These are phyloP conservation scores for Patella depressa DNA, from an alignment of 2,888 invertebrate species.

Conservation along the genomic window DNA sequence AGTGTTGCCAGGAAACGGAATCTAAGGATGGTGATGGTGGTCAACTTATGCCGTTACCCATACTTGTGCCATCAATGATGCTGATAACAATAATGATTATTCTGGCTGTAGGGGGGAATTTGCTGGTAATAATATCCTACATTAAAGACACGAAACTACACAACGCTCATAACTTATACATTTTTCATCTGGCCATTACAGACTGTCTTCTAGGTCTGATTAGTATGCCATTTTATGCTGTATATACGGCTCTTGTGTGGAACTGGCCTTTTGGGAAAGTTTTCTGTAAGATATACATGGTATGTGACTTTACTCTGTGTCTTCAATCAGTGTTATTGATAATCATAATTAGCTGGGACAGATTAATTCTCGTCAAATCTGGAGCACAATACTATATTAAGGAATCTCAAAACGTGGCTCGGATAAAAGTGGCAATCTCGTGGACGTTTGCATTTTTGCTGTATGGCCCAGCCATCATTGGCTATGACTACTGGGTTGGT, in stretches of 20 bases:
- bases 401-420: constrained; percentile 40
- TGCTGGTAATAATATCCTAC: constrained; percentile 47
- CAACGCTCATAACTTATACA: constrained; percentile 48
- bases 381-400: constrained; percentile 42
- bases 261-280: constrained; percentile 48
- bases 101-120: constrained; percentile 47
- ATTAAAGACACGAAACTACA: constrained; percentile 42
- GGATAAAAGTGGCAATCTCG: constrained; percentile 34
- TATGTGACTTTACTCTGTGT: constrained; percentile 49
- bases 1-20: no score
- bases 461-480: constrained; percentile 53
- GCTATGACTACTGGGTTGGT: constrained; percentile 50
- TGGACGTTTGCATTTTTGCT: constrained; percentile 47
- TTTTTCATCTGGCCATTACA: constrained; percentile 50
- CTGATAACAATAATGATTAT: constrained; percentile 37
- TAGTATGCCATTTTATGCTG: constrained; percentile 53
- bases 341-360: constrained; percentile 49
- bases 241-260: constrained; percentile 42
- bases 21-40: constrained; percentile 15
- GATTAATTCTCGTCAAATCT: constrained; percentile 42
- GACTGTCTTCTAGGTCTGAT: constrained; percentile 45
- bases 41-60: constrained; percentile 7
- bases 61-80: constrained; percentile 32
- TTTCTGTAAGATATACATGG: constrained; percentile 51
- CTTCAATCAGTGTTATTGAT: constrained; percentile 48